These are phyloP conservation scores for Lacerta bilineata DNA, from an alignment of 2,797 vertebrate genomes.

Conservation along the genomic window DNA sequence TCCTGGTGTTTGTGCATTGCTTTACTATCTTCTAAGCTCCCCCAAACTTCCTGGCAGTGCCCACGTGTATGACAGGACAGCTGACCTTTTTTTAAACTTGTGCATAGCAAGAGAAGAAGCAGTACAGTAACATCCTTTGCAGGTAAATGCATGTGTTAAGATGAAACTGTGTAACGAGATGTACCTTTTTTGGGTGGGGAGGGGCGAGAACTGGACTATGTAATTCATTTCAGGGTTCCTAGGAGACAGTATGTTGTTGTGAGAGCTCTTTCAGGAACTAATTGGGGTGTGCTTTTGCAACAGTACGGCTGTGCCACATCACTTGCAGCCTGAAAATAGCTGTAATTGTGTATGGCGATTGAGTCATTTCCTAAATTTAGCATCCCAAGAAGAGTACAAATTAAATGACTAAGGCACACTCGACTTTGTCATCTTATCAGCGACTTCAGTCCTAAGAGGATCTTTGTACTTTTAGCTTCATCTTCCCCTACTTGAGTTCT, in stretches of 20 bases:
- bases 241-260: constrained; percentile 77
- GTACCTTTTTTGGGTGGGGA: constrained; percentile 48
- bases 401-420: constrained; percentile 79
- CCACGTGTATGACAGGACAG: constrained; percentile 63
- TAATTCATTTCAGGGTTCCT: constrained; percentile 81
- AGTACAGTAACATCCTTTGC: constrained; percentile 73
- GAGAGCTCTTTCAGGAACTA: constrained; percentile 78
- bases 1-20: constrained; percentile 57
- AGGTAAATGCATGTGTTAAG: constrained; percentile 75
- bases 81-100: constrained; percentile 66
- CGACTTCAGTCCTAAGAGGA: constrained; percentile 69
- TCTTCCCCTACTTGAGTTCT: constrained; percentile 53
- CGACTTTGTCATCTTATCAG: constrained; percentile 77
- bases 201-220: constrained; percentile 70
- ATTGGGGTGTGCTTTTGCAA: constrained; percentile 81
- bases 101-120: constrained; percentile 67
- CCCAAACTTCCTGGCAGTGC: constrained; percentile 41
- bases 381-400: constrained; percentile 70
- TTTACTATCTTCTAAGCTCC: constrained; percentile 52
- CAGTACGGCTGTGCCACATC: constrained; percentile 74
- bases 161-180: constrained; percentile 76
- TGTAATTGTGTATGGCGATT: constrained; percentile 79
- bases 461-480: constrained; percentile 68
- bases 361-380: constrained; percentile 85
- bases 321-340: constrained; percentile 82